Conservation (phyloP, 2,797 vertebrate species). For the Pygocentrus nattereri region DNA sequence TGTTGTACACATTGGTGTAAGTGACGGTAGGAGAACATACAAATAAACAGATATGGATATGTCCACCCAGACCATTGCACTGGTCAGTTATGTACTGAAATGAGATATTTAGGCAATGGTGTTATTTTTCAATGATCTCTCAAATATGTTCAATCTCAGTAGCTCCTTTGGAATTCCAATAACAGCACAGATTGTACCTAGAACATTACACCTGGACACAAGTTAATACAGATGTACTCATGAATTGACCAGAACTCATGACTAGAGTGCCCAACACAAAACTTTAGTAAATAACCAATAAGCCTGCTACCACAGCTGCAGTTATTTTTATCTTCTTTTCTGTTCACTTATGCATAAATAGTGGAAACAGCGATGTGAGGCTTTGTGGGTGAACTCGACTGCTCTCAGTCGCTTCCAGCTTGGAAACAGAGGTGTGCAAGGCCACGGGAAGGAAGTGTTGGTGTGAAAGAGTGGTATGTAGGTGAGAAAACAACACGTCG, state of each 20-base stretch:
- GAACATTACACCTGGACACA: background rate
- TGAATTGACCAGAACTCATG: too few relatives aligned
- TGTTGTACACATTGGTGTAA: slow-evolving; percentile 33
- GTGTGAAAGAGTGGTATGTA: slow-evolving; percentile 63
- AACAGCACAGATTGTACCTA: background rate
- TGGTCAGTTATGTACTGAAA: background rate
- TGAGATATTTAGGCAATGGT: background rate
- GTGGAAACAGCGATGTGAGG: background rate
- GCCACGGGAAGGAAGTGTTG: slow-evolving; percentile 70
- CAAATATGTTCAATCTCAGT: background rate
- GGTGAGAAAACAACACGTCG: slow-evolving; percentile 70
- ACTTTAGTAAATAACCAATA: background rate
- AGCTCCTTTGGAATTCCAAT: too few relatives aligned
- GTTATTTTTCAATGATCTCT: background rate
- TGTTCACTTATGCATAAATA: background rate
- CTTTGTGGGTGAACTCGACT: background rate
- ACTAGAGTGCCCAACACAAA: background rate
- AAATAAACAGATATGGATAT: background rate
- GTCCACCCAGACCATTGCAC: background rate
- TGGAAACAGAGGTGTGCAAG: slow-evolving; percentile 51
- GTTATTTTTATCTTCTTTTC: background rate
- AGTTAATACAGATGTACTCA: background rate
- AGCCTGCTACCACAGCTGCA: background rate
- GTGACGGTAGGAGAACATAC: slow-evolving; percentile 2
- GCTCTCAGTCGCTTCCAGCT: background rate